Conservation (phyloP, 1,140 invertebrate species). For the Drosophila ambigua region DNA sequence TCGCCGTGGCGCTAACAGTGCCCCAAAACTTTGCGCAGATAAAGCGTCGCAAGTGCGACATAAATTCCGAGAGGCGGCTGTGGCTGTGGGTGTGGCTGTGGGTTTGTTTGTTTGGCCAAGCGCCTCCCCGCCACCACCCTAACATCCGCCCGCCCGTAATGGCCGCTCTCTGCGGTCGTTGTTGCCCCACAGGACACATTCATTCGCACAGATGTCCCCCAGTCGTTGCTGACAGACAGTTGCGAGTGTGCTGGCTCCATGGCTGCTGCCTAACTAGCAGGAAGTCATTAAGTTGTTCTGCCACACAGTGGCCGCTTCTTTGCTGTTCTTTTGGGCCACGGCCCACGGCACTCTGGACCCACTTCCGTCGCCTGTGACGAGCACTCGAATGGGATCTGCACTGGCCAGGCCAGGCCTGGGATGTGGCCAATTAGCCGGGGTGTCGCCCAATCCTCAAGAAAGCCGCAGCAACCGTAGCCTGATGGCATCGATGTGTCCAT, state of each 20-base stretch:
- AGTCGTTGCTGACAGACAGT: constrained; percentile 29
- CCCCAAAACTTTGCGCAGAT: constrained; percentile 30
- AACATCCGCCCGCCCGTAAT: constrained; percentile 50
- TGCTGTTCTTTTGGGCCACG: constrained; percentile 28
- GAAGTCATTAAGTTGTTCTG: constrained; percentile 80
- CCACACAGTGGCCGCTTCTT: constrained; percentile 45
- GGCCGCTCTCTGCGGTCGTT: constrained; percentile 68
- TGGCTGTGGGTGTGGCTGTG: too few relatives aligned
- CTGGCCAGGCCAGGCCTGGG: background rate
- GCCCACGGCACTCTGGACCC: background rate
- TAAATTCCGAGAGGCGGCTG: constrained; percentile 47
- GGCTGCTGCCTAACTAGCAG: constrained; percentile 72
- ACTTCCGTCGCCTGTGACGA: constrained; percentile 44
- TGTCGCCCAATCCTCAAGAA: too few relatives aligned
- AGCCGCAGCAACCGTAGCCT: too few relatives aligned
- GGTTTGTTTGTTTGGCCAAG: too few relatives aligned
- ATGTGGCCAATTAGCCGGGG: constrained; percentile 35
- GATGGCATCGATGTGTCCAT: too few relatives aligned
- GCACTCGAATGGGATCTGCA: constrained; percentile 8
- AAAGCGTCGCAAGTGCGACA: constrained; percentile 72
- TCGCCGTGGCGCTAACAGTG: background rate
- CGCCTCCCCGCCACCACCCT: too few relatives aligned
- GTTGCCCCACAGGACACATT: constrained; percentile 65
- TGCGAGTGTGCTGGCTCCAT: constrained; percentile 28
- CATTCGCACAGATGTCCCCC: constrained; percentile 68